These are phyloP conservation scores for Serrognathus titanus DNA, from an alignment of 2,888 invertebrate species.

Conservation along the genomic window DNA sequence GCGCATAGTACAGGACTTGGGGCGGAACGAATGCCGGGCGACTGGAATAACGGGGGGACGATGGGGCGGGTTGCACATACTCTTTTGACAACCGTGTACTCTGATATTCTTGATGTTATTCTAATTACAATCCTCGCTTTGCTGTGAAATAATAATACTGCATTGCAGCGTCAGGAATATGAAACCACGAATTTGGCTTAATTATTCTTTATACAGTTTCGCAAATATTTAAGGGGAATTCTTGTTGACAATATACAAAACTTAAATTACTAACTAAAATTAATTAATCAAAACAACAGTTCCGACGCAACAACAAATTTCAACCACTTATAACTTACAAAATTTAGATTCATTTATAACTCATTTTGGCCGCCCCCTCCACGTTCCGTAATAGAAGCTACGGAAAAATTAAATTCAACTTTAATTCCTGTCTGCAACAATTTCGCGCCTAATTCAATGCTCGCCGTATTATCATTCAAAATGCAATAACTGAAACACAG, in stretches of 20 bases:
- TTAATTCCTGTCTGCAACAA: too few relatives aligned
- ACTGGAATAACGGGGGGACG: neutral
- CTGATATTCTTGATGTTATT: conserved; percentile 22
- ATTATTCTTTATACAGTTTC: conserved; percentile 16
- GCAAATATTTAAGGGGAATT: conserved; percentile 17
- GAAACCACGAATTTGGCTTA: conserved; percentile 20
- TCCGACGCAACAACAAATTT: too few relatives aligned
- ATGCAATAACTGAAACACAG: too few relatives aligned
- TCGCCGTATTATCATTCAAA: too few relatives aligned
- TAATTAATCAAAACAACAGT: neutral
- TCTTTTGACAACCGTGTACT: conserved; percentile 22
- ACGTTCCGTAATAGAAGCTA: too few relatives aligned
- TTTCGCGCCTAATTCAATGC: too few relatives aligned
- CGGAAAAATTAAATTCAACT: too few relatives aligned
- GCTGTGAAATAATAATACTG: conserved; percentile 23
- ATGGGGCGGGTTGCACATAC: conserved; percentile 17
- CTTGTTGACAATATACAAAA: conserved; percentile 1
- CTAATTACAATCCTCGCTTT: conserved; percentile 21
- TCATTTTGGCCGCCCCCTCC: too few relatives aligned
- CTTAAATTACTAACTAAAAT: neutral
- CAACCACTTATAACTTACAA: too few relatives aligned
- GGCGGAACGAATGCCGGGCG: neutral
- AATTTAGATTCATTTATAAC: too few relatives aligned
- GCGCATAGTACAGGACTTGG: neutral
- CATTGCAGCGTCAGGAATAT: conserved; percentile 22